These are phyloP conservation scores for Collichthys lucidus DNA, from an alignment of 2,113 vertebrate species.

Conservation along the genomic window DNA sequence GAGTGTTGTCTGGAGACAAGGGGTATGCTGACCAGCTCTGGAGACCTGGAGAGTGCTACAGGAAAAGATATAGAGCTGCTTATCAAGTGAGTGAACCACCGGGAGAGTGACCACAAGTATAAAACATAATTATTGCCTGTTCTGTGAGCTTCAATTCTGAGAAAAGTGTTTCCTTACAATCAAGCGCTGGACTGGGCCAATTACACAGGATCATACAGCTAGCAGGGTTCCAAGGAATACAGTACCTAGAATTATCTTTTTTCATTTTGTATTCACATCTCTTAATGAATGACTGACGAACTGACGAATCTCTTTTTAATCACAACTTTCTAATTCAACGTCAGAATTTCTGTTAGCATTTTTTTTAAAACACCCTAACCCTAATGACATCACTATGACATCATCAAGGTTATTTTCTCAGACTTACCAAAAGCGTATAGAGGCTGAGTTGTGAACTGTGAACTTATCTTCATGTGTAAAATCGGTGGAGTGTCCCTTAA, in stretches of 20 bases:
- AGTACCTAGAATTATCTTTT: background rate
- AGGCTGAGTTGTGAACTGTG: no score
- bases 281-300: no score
- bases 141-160: background rate
- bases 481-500: no score
- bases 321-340: background rate
- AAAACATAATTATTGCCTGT: constrained; percentile 2
- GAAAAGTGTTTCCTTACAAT: constrained; percentile 5
- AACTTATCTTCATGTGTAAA: no score
- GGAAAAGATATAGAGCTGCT: background rate
- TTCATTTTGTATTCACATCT: no score
- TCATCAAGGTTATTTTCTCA: background rate
- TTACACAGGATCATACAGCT: background rate
- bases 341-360: background rate
- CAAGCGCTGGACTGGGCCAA: background rate
- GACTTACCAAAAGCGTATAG: background rate
- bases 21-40: background rate
- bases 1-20: constrained; percentile 1
- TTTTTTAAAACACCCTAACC: background rate
- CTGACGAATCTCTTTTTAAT: no score
- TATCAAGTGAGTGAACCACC: background rate
- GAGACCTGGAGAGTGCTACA: background rate
- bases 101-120: constrained; percentile 3
- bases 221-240: background rate
- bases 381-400: background rate